Conservation (phyloP, 2,113 vertebrate genomes). For the Fulica atra region DNA sequence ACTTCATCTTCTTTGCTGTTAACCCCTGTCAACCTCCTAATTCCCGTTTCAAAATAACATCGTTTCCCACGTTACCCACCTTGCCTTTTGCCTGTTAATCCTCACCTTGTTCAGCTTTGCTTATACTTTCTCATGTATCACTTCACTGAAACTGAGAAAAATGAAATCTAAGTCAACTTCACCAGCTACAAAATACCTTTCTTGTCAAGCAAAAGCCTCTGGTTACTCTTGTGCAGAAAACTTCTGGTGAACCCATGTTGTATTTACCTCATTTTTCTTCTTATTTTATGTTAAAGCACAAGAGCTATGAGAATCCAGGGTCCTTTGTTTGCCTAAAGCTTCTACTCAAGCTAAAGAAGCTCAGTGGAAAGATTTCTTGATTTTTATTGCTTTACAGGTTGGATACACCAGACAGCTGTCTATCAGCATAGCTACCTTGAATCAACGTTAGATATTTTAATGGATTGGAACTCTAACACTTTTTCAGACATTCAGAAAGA, state of each 20-base stretch:
- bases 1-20: neutral
- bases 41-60: neutral
- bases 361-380: neutral
- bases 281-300: neutral
- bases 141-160: neutral
- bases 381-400: neutral
- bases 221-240: neutral
- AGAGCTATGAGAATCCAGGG: neutral
- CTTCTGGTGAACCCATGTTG: neutral
- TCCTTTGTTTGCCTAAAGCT: neutral
- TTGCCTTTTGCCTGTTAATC: neutral
- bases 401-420: neutral
- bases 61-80: neutral
- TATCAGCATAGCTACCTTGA: neutral
- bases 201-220: neutral
- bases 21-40: neutral
- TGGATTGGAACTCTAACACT: neutral
- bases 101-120: neutral
- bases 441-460: neutral
- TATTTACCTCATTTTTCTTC: neutral
- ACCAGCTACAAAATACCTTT: neutral
- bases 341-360: neutral
- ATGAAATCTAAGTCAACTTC: neutral
- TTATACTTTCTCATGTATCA: neutral
- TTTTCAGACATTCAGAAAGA: neutral